Percentiles rank a stretch among this genome's conserved stretches.
Conservation (phyloP, 2,888 invertebrate species). For the Andrena chrysosceles region DNA sequence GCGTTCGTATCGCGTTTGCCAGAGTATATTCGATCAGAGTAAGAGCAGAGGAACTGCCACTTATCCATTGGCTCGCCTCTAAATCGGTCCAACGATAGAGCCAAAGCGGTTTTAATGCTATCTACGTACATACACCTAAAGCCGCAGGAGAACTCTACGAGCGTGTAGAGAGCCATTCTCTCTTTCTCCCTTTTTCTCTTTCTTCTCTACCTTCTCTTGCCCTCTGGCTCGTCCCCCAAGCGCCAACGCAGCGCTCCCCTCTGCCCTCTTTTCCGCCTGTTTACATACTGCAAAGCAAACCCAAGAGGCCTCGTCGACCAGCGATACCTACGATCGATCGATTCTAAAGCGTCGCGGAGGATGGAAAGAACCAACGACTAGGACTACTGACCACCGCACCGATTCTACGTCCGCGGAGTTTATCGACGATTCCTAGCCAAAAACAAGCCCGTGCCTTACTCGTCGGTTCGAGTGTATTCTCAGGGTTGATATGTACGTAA, state of each 20-base stretch:
- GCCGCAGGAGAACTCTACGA: slow-evolving; percentile 20
- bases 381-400: slow-evolving; percentile 3
- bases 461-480: too few species aligned
- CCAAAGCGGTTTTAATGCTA: slow-evolving; percentile 57
- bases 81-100: slow-evolving; percentile 75
- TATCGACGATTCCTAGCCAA: slow-evolving; percentile 33
- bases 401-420: slow-evolving; percentile 27
- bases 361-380: slow-evolving; percentile 47
- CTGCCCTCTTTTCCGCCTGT: slow-evolving; percentile 71
- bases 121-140: slow-evolving; percentile 25
- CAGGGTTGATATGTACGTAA: too few species aligned
- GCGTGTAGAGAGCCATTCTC: slow-evolving; percentile 25
- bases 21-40: slow-evolving; percentile 25
- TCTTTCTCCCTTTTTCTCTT: slow-evolving; percentile 31
- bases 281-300: slow-evolving; percentile 70
- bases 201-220: slow-evolving; percentile 7
- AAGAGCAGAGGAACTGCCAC: slow-evolving; percentile 72
- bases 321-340: slow-evolving; percentile 66
- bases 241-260: slow-evolving; percentile 53
- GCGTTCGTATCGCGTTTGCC: not conserved
- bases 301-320: slow-evolving; percentile 53
- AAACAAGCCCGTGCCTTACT: not conserved
- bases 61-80: slow-evolving; percentile 72
- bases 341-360: slow-evolving; percentile 48
- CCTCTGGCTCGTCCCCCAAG: slow-evolving; percentile 37